A percentile compares a stretch with the other conserved stretches of the same genome.
These are phyloP conservation scores for Microplitis demolitor DNA, from an alignment of 1,140 invertebrate species.

Conservation along the genomic window DNA sequence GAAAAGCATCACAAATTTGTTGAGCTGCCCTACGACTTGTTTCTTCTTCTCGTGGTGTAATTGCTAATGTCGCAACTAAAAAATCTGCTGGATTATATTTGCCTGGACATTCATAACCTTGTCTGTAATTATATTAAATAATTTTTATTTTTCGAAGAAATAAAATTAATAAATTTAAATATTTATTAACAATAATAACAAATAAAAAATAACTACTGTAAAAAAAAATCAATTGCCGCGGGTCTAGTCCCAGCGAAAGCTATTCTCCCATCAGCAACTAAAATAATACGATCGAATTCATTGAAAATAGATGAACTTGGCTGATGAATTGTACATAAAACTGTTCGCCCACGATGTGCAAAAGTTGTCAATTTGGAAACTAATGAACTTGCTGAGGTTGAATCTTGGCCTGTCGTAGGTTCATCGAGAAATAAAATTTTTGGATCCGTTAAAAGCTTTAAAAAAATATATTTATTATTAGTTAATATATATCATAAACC, in stretches of 20 bases:
- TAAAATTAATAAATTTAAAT: slow-evolving; percentile 7
- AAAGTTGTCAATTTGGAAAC: slow-evolving; percentile 75
- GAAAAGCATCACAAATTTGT: slow-evolving; percentile 78
- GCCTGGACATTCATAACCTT: slow-evolving; percentile 77
- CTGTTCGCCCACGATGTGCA: slow-evolving; percentile 75
- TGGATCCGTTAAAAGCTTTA: slow-evolving; percentile 87
- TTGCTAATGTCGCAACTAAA: slow-evolving; percentile 83
- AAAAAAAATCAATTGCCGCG: slow-evolving; percentile 80
- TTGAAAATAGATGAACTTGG: slow-evolving; percentile 92
- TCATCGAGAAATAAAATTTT: slow-evolving; percentile 94
- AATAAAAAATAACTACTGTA: slow-evolving; percentile 59
- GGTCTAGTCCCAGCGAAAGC: slow-evolving; percentile 82
- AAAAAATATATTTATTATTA: slow-evolving; percentile 28
- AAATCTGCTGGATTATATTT: slow-evolving; percentile 94
- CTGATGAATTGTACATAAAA: slow-evolving; percentile 96
- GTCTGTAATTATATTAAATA: slow-evolving; percentile 56
- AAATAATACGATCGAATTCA: slow-evolving; percentile 84
- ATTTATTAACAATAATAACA: slow-evolving; percentile 3
- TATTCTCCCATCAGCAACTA: slow-evolving; percentile 87
- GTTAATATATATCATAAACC: no score
- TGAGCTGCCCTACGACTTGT: slow-evolving; percentile 68
- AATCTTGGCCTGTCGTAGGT: slow-evolving; percentile 92
- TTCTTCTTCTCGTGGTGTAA: slow-evolving; percentile 76
- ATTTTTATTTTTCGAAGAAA: no score
- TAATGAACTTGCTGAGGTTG: slow-evolving; percentile 87